Conservation (phyloP, 1,140 invertebrate genomes). For the Papilio aristodemus region DNA sequence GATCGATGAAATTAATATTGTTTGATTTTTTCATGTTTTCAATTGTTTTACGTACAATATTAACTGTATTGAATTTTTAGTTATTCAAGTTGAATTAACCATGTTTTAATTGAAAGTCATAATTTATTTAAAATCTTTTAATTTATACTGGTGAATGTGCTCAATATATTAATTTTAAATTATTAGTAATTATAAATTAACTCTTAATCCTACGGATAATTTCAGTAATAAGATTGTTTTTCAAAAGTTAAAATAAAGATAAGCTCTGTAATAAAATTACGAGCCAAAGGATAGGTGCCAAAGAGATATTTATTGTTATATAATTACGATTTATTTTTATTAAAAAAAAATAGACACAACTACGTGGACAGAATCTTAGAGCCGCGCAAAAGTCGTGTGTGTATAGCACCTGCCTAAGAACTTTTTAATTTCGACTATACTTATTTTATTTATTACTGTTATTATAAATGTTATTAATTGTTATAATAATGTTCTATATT, state of each 20-base stretch:
- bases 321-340: slow-evolving; percentile 27
- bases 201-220: neutral
- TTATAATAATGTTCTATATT: neutral
- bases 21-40: neutral
- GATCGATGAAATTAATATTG: neutral
- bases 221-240: neutral
- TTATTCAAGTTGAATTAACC: too few species aligned
- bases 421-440: neutral
- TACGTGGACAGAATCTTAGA: neutral
- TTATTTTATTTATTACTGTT: slow-evolving; percentile 6
- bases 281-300: slow-evolving; percentile 60
- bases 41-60: neutral
- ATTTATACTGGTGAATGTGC: neutral
- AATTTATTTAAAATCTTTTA: neutral
- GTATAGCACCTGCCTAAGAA: slow-evolving; percentile 14
- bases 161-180: neutral
- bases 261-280: slow-evolving; percentile 34
- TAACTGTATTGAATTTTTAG: too few species aligned
- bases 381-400: neutral
- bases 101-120: too few species aligned
- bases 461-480: neutral
- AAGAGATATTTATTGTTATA: slow-evolving; percentile 47
- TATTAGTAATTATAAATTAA: neutral
- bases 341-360: neutral
- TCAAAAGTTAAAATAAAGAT: slow-evolving; percentile 5